These are phyloP conservation scores for Planococcus citri DNA, from an alignment of 1,140 invertebrate species.

Conservation along the genomic window DNA sequence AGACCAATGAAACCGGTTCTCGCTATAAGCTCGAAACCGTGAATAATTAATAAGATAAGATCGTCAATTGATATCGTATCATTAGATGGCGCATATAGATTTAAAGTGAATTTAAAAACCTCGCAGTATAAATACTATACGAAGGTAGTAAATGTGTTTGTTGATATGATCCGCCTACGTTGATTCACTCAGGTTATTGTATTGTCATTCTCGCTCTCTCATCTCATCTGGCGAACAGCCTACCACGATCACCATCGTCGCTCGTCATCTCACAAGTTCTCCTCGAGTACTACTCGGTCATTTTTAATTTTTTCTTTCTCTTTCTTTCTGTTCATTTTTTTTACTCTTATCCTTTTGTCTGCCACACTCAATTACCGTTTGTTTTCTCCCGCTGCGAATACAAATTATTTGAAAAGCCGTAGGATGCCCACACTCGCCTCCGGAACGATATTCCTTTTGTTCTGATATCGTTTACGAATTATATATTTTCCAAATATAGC, in stretches of 20 bases:
- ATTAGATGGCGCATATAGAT: no score
- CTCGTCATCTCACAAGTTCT: no score
- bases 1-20: no score
- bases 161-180: neutral
- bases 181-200: neutral
- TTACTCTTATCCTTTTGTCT: neutral
- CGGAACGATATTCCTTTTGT: neutral
- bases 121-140: neutral
- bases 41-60: neutral
- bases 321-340: no score
- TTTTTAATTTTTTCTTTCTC: neutral
- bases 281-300: no score
- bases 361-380: neutral
- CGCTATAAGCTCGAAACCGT: neutral
- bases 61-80: neutral
- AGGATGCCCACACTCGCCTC: neutral
- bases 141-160: neutral
- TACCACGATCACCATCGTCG: neutral
- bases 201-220: neutral
- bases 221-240: neutral
- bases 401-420: slow-evolving; percentile 1
- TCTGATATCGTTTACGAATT: neutral
- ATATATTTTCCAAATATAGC: no score
- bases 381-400: slow-evolving; percentile 1
- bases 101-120: no score